Evolutionary conservation across 2,113 vertebrate genomes (phyloP), one percentile per base, ranked within the genome.

Genomic region (Scolopax mira): DNA sequence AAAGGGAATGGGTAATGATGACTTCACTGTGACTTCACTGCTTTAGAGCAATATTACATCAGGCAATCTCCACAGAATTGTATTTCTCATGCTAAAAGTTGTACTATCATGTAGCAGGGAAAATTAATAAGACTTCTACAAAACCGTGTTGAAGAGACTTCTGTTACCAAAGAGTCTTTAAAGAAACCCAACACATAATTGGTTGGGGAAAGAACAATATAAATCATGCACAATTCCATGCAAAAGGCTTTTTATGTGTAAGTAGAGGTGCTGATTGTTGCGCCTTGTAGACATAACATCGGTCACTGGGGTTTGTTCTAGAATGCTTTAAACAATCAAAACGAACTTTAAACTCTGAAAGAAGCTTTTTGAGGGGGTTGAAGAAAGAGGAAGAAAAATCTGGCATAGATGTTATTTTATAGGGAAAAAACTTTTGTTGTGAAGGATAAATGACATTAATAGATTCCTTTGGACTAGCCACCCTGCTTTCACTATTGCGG

Each of bases 1-100:
- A 70, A 92, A 89, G 37, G 92, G 80, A 93, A 70, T 70, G 91
- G 70, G 73, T 87, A 88, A 85, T 57, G 92, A 62, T 39, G 75
- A 90, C 70, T 96, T 94, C 72, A n/a, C n/a, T n/a, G n/a, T n/a
- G n/a, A n/a, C n/a, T n/a, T n/a, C 87, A 75, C 82, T 58, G 46
- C 85, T 79, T 78, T 73, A 70, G 85, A 93, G 66, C 54, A 67
- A 87, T 41, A 60, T 85, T 60, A 18, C 79, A 82, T 89, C 74
- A 39, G 90, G 51, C 70, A 85, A 41, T 79, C 75, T 69, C 69
- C 51, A 6, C 33, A 82, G 82, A 85, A 85, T 35, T 70, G 62
- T 15, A 21, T 90, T 88, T 80, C 85, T 57, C 6, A 0, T 42
- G 54, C 80, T 93, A 31, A 49, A 95, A 82, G 70, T 79, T 88